Evolutionary conservation across 2,797 vertebrate genomes (phyloP).

Genomic region (Parambassis ranga): DNA sequence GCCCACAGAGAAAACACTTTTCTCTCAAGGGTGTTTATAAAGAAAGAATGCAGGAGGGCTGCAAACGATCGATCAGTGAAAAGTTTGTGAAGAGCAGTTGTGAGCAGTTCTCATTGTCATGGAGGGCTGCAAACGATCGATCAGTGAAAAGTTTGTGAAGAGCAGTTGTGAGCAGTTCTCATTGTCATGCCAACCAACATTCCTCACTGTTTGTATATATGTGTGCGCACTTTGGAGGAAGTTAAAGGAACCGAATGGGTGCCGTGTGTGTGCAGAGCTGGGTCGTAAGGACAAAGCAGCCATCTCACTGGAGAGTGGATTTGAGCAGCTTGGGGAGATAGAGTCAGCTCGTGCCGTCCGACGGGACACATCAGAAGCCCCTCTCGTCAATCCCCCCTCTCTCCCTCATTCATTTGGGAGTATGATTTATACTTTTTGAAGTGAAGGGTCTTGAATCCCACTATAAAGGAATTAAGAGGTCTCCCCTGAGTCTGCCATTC

Average conservation of each 20-base stretch:
- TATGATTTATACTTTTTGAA: constrained; percentile 90
- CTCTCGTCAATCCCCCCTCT: constrained; percentile 69
- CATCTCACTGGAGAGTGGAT: constrained; percentile 75
- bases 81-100: too few relatives aligned
- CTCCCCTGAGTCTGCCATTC: constrained; percentile 84
- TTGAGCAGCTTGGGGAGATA: constrained; percentile 78
- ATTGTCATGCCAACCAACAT: not conserved
- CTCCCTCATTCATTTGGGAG: constrained; percentile 85
- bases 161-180: not conserved
- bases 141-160: constrained; percentile 26
- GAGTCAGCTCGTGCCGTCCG: constrained; percentile 69
- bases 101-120: too few relatives aligned
- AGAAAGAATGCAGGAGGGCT: too few relatives aligned
- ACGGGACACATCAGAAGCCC: constrained; percentile 84
- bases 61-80: too few relatives aligned
- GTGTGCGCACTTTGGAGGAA: constrained; percentile 23
- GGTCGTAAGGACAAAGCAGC: constrained; percentile 63
- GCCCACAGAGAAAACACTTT: constrained; percentile 55
- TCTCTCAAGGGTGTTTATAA: constrained; percentile 70
- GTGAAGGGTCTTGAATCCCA: constrained; percentile 86
- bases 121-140: too few relatives aligned
- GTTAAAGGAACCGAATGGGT: constrained; percentile 30
- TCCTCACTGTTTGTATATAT: constrained; percentile 23
- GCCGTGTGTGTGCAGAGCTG: constrained; percentile 41
- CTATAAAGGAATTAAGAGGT: constrained; percentile 88